Base-by-base conservation (phyloP, 2,113 vertebrate genomes). In the Nestor notabilis region DNA sequence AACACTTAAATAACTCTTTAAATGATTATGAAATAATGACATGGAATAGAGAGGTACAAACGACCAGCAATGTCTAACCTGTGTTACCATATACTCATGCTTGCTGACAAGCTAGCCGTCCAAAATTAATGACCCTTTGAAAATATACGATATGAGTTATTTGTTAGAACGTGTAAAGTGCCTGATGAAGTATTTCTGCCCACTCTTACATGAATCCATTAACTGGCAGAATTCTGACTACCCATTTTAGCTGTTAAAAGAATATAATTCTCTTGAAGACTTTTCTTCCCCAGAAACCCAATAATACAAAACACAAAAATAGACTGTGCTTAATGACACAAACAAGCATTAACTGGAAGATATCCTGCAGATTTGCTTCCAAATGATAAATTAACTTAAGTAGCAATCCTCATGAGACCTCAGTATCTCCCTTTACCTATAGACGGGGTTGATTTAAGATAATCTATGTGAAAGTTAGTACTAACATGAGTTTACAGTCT, bases 11-110 rank as follows among this genome's bases (percentile, higher is more conserved):
- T 21, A 52, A 69, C 89, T 87, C 68, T 29, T 17, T 61, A 94
- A 88, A 33, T 27, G n/a, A 83, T 93, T 89, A 92, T 31, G 80
- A 97, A 97, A 95, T 87, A 69, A 82, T 5, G 74, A 39, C 74
- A 76, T 0, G 8, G 37, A 89, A 56, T 2, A 75, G 14, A 53
- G 37, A 91, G 28, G 35, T 4, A 53, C 28, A 29, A 83, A 46
- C 0, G 1, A 63, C 1, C 23, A 75, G 61, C 41, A 56, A 1
- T 1, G 52, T 14, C 61, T 43, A 8, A 91, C 64, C 60, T 14
- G 19, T 9, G 17, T 35, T 35, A 28, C 12, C 52, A 28, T 31
- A 52, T 19, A 8, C 24, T 56, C 4, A 23, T 2, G 37, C 44
- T 28, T 11, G 56, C 81, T 79, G 77, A 55, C 5, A 10, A 66